Percentiles rank a stretch among this genome's conserved stretches.
Evolutionary conservation across 2,888 invertebrate species (phyloP).

Genomic region (Pristionchus japonicus): DNA sequence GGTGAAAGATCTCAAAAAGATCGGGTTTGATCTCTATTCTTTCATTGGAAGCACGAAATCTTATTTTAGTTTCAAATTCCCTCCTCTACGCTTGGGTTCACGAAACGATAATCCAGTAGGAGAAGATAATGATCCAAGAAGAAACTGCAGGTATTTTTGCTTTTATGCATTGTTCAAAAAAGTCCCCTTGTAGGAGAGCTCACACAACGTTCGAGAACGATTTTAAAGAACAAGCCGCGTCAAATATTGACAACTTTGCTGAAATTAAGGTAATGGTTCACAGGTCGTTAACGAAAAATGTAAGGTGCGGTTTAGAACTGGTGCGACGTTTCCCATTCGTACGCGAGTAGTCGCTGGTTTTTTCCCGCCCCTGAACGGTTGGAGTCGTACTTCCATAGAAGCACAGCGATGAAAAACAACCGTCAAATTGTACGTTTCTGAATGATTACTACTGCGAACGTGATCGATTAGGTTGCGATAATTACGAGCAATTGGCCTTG

Average conservation of each 20-base stretch:
- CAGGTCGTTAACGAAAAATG: background rate
- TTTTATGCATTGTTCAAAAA: background rate
- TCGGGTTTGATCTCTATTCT: background rate
- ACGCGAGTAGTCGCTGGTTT: background rate
- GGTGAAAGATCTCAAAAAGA: conserved; percentile 43
- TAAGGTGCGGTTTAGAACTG: conserved; percentile 11
- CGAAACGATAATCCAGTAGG: background rate
- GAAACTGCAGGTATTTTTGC: background rate
- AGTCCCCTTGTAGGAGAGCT: background rate
- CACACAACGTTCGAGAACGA: background rate
- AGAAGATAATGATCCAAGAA: background rate
- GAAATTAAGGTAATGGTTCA: background rate
- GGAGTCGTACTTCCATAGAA: too few species aligned
- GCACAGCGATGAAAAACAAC: background rate
- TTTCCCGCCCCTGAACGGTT: too few species aligned
- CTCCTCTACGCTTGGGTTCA: background rate
- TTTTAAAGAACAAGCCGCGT: background rate
- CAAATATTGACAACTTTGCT: background rate
- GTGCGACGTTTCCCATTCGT: background rate
- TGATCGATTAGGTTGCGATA: background rate
- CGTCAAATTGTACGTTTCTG: background rate
- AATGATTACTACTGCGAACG: background rate
- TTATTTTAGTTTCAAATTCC: conserved; percentile 40
- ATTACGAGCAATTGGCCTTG: conserved; percentile 1
- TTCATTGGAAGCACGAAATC: background rate